phyloP scores from a whole-genome alignment of 1,140 invertebrate genomes.

The Atta colombica region DNA sequence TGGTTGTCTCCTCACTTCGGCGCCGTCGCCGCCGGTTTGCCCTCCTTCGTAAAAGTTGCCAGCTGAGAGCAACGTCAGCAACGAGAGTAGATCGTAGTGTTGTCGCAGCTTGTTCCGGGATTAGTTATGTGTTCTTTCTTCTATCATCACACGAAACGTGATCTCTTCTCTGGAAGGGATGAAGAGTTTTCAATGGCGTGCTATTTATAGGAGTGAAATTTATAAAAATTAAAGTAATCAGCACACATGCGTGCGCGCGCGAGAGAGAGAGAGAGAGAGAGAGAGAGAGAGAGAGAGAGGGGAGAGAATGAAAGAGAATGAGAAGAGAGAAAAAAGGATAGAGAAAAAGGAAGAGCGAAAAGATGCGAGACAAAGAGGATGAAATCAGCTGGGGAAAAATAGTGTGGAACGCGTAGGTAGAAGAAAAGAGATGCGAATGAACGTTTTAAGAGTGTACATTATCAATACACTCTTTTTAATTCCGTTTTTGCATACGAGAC shows the following conservation, averaged over 20 bases:
- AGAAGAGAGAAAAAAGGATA: background rate
- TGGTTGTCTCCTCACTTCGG: slow-evolving; percentile 65
- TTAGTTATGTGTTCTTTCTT: slow-evolving; percentile 6
- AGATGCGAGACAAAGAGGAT: slow-evolving; percentile 28
- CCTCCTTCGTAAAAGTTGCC: slow-evolving; percentile 54
- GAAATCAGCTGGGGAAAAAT: slow-evolving; percentile 43
- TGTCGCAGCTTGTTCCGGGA: slow-evolving; percentile 20
- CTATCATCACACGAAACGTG: background rate
- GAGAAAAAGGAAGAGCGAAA: background rate
- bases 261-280: background rate
- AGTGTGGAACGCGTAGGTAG: slow-evolving; percentile 60
- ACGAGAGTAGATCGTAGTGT: slow-evolving; percentile 61
- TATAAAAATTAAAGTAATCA: slow-evolving; percentile 23
- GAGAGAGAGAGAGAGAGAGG: background rate
- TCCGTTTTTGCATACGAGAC: background rate
- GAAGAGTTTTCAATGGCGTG: slow-evolving; percentile 3
- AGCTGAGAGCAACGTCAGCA: slow-evolving; percentile 70
- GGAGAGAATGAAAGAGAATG: too few species aligned
- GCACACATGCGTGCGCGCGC: too few species aligned
- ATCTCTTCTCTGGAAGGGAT: background rate
- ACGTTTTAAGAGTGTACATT: background rate
- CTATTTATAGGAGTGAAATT: slow-evolving; percentile 43
- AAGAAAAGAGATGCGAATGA: slow-evolving; percentile 28
- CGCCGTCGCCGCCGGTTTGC: slow-evolving; percentile 34
- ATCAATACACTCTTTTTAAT: background rate